Conservation (phyloP, 1,140 invertebrate species). For the Adoxophyes honmai region DNA sequence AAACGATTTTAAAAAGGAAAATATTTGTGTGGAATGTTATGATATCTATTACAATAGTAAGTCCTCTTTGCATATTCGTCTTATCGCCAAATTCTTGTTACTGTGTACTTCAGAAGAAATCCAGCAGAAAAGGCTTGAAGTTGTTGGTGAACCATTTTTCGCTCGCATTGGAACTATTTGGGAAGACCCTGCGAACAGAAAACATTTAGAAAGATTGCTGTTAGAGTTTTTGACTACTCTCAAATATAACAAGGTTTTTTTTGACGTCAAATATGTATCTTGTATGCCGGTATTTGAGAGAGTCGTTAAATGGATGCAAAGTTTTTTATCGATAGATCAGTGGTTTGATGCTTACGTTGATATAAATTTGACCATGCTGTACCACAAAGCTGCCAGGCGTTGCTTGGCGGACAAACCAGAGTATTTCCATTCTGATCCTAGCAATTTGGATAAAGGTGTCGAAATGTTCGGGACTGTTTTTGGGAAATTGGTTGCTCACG, state of each 20-base stretch:
- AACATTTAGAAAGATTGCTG: not conserved
- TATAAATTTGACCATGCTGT: conserved; percentile 48
- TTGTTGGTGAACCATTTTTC: conserved; percentile 37
- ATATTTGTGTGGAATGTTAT: not conserved
- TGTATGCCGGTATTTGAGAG: conserved; percentile 37
- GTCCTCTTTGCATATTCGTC: conserved; percentile 26
- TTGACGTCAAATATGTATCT: conserved; percentile 30
- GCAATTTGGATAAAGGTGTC: conserved; percentile 29
- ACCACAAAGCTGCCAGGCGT: conserved; percentile 38
- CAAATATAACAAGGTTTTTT: conserved; percentile 41
- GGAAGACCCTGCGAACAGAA: not conserved
- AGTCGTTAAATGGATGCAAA: conserved; percentile 30
- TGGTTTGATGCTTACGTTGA: conserved; percentile 34
- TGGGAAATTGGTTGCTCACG: conserved; percentile 41
- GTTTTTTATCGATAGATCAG: conserved; percentile 25
- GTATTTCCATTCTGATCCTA: conserved; percentile 27
- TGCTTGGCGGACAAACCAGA: conserved; percentile 30
- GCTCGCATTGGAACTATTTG: conserved; percentile 19
- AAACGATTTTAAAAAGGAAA: too few species aligned
- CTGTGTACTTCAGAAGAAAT: conserved; percentile 31
- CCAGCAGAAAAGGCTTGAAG: conserved; percentile 29
- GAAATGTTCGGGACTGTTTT: conserved; percentile 40
- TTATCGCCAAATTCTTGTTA: conserved; percentile 46
- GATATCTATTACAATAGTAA: not conserved
- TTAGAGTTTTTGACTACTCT: conserved; percentile 26